Base-by-base conservation (phyloP, 2,113 vertebrate genomes). In the Sylvietta virens region DNA sequence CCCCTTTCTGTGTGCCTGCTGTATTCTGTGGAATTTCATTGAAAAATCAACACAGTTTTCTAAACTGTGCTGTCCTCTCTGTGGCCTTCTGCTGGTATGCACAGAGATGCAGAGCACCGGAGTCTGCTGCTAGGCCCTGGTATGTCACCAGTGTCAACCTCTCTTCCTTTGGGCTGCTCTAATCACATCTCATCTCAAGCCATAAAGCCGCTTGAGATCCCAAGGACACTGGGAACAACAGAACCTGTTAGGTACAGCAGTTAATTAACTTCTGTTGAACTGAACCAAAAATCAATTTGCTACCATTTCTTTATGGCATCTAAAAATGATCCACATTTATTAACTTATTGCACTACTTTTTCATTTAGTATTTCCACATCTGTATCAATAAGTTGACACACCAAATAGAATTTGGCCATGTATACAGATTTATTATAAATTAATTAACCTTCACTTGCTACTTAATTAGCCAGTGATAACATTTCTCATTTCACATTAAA, bases 331-430 rank as follows among this genome's bases (percentile, higher is more conserved):
- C 50, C 44, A 45, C 22, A 11, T 91, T 79, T 77, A 77, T 90
- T 87, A 86, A 93, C 77, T 90, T 83, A 93, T 9, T 81, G 91
- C 40, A 70, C 27, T 47, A 39, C 30, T 50, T 69, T 92, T 95
- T 70, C 37, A 50, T 92, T 94, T 96, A 80, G 48, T 95, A 90
- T 84, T 92, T 96, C 74, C 78, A 86, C 44, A n/a, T 53, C 76
- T 76, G 3, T 58, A 73, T 53, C 78, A 66, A 37, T 65, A 97
- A 91, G 81, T 30, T 76, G 87, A 71, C 23, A 47, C 21, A 45
- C 44, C 81, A 95, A 88, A 60, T 11, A 71, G 47, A 78, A 73
- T 48, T 20, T 88, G 67, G 56, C 60, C 40, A 22, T 3, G 13
- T 51, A 47, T 19, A 94, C 20, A 78, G 44, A 30, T 31, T 83